Percentiles rank a stretch among this genome's conserved stretches.
Evolutionary conservation across 2,888 invertebrate species (phyloP).

Genomic region (Subacronicta megacephala): DNA sequence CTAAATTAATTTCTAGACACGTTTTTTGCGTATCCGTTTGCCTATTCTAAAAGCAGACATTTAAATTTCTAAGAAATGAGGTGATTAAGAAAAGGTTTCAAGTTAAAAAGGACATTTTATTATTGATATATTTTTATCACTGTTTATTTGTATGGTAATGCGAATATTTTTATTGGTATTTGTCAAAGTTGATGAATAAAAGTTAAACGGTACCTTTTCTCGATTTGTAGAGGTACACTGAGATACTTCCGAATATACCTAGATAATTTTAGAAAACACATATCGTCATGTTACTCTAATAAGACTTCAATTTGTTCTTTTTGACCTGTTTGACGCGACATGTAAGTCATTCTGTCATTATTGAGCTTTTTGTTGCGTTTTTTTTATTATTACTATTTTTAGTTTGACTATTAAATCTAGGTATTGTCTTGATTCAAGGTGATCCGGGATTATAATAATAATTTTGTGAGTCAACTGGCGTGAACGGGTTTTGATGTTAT

Average conservation of each 20-base stretch:
- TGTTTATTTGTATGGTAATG: too few relatives aligned
- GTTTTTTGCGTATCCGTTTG: background rate
- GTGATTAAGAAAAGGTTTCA: background rate
- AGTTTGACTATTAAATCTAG: conserved; percentile 1
- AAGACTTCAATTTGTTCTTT: conserved; percentile 42
- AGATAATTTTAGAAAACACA: too few relatives aligned
- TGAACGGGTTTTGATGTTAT: conserved; percentile 1
- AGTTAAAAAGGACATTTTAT: too few relatives aligned
- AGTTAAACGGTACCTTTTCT: too few relatives aligned
- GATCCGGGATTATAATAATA: background rate
- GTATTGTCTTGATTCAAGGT: background rate
- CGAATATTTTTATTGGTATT: too few relatives aligned
- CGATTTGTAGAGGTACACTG: too few relatives aligned
- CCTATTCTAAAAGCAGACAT: background rate
- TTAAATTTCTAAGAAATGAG: background rate
- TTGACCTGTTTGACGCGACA: conserved; percentile 51
- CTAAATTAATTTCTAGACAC: background rate
- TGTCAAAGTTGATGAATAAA: too few relatives aligned
- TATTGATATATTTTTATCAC: too few relatives aligned
- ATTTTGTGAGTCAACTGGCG: conserved; percentile 1
- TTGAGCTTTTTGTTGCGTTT: conserved; percentile 39
- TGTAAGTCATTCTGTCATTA: conserved; percentile 54
- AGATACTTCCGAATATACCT: too few relatives aligned
- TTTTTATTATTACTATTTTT: conserved; percentile 8
- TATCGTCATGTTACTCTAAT: conserved; percentile 29